Percentiles rank a stretch among this genome's conserved stretches.
Conservation (phyloP, 2,797 vertebrate genomes). For the Argentina silus region DNA sequence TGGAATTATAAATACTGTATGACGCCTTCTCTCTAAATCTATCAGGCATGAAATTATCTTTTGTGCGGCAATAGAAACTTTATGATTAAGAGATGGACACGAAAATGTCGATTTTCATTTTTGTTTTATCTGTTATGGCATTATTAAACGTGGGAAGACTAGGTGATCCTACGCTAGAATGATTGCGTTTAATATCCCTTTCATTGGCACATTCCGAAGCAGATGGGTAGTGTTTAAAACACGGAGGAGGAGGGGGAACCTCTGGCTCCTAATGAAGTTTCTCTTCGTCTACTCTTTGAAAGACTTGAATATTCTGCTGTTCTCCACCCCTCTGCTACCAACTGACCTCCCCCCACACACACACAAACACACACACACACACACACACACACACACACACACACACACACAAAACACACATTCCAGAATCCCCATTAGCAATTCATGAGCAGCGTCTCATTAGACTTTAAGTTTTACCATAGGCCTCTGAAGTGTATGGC, state of each 20-base stretch:
- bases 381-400: constrained; percentile 33
- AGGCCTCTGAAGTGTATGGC: constrained; percentile 81
- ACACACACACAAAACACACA: constrained; percentile 65
- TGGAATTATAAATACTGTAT: too few species aligned
- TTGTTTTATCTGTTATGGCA: neutral
- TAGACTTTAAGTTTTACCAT: constrained; percentile 82
- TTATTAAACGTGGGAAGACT: too few species aligned
- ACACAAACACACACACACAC: constrained; percentile 14
- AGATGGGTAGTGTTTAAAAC: constrained; percentile 17
- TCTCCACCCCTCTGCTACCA: constrained; percentile 56
- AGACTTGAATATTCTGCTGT: constrained; percentile 53
- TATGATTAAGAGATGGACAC: too few species aligned
- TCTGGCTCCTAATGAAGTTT: constrained; percentile 67
- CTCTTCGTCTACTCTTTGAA: constrained; percentile 56
- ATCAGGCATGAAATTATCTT: too few species aligned
- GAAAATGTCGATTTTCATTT: neutral
- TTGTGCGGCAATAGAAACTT: too few species aligned
- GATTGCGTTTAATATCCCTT: neutral
- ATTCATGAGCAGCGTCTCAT: constrained; percentile 83
- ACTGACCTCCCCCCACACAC: constrained; percentile 46
- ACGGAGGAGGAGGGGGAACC: constrained; percentile 32
- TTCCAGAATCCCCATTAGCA: constrained; percentile 79
- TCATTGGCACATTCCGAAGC: neutral
- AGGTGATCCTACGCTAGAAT: neutral
- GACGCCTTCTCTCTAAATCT: too few species aligned